Percentiles rank a stretch among this genome's conserved stretches.
Evolutionary conservation across 1,140 invertebrate genomes (phyloP).

Genomic region (Leptopilina boulardi): DNA sequence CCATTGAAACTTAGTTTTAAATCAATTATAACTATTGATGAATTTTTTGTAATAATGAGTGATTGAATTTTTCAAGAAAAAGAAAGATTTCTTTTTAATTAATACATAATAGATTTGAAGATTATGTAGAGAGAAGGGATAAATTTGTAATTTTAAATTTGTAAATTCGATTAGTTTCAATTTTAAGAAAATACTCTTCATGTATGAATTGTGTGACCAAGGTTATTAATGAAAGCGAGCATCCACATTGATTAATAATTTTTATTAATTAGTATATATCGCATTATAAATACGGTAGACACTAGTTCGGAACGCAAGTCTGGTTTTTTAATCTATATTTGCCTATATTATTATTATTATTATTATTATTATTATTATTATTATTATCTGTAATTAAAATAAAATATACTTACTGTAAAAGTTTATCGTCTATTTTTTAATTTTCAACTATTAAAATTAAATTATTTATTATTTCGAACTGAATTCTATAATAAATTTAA

Average conservation of each 20-base stretch:
- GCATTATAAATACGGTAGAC: neutral
- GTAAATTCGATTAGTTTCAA: neutral
- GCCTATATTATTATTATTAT: constrained; percentile 31
- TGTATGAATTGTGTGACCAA: neutral
- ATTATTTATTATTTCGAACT: too few relatives aligned
- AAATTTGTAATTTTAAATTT: neutral
- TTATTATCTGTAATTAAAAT: constrained; percentile 42
- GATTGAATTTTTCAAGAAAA: neutral
- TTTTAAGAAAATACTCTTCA: neutral
- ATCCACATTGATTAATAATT: neutral
- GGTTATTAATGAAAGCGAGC: neutral
- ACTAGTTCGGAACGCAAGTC: constrained; percentile 34
- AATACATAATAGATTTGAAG: neutral
- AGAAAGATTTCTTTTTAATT: neutral
- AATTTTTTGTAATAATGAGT: constrained; percentile 10
- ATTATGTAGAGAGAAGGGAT: neutral
- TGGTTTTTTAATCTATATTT: constrained; percentile 49
- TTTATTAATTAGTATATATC: constrained; percentile 2
- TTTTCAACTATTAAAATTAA: neutral
- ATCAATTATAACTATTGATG: neutral
- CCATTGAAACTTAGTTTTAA: neutral
- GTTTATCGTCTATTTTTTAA: neutral
- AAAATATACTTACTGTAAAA: constrained; percentile 39
- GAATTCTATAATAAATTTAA: neutral
- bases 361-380: too few relatives aligned